Evolutionary conservation across 2,888 invertebrate species (phyloP).

Genomic region (Lottia scabra): DNA sequence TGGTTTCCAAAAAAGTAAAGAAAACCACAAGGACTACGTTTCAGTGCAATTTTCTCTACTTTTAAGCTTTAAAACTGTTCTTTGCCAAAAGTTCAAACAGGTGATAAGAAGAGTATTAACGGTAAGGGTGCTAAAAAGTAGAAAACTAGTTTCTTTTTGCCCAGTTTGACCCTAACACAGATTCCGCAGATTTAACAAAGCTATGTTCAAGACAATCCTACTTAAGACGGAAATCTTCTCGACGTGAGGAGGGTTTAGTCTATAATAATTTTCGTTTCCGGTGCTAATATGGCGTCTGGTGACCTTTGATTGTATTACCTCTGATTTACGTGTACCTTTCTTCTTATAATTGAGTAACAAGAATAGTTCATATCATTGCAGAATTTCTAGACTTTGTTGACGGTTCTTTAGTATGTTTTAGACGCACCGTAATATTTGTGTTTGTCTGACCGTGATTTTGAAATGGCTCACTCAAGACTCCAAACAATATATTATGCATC

Average conservation of each 20-base stretch:
- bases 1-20: not conserved
- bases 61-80: not conserved
- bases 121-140: not conserved
- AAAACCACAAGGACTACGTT: not conserved
- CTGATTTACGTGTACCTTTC: no score
- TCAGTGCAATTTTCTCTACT: not conserved
- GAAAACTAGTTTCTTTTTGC: not conserved
- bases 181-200: not conserved
- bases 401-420: no score
- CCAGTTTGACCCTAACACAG: not conserved
- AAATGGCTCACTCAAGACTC: no score
- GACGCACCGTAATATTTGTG: no score
- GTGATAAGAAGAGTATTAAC: not conserved
- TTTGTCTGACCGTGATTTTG: no score
- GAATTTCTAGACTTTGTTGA: no score
- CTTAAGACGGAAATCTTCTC: not conserved
- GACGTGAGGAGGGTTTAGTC: not conserved
- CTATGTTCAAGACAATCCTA: not conserved
- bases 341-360: no score
- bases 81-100: slow-evolving; percentile 7
- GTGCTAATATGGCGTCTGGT: not conserved
- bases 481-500: no score
- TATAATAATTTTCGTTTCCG: not conserved
- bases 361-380: no score
- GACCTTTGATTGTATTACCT: no score